These are phyloP conservation scores for Sander vitreus DNA, from an alignment of 2,113 vertebrate genomes.

Conservation along the genomic window DNA sequence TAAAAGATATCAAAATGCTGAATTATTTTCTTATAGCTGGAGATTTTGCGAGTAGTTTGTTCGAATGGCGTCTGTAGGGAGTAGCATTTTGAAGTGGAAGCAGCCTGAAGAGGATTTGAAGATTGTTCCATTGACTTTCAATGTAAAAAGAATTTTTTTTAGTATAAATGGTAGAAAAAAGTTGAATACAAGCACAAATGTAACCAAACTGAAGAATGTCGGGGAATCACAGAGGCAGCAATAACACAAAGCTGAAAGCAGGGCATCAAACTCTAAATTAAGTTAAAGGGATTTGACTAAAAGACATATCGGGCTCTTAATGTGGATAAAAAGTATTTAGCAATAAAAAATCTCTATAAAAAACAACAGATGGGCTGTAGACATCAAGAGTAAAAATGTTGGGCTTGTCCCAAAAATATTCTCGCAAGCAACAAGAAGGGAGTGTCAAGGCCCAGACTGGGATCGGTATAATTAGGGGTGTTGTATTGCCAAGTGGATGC, in stretches of 20 bases:
- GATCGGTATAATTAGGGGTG: slow-evolving; percentile 79
- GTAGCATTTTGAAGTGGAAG: too few species aligned
- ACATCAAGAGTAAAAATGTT: slow-evolving; percentile 61
- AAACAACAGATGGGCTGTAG: slow-evolving; percentile 58
- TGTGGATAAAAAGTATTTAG: slow-evolving; percentile 33
- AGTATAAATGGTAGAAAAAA: too few species aligned
- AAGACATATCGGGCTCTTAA: slow-evolving; percentile 24
- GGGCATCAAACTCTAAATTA: slow-evolving; percentile 16
- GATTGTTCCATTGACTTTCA: too few species aligned
- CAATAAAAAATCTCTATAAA: slow-evolving; percentile 43
- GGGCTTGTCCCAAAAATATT: slow-evolving; percentile 56
- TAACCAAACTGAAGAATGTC: neutral
- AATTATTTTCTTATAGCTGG: too few species aligned
- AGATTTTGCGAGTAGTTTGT: too few species aligned
- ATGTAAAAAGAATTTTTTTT: too few species aligned
- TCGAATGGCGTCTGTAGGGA: too few species aligned
- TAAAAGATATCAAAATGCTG: too few species aligned
- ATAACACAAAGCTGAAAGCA: neutral
- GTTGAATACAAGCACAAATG: too few species aligned
- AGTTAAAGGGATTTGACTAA: slow-evolving; percentile 6
- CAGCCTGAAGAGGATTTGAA: too few species aligned
- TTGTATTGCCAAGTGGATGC: slow-evolving; percentile 66
- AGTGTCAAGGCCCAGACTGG: slow-evolving; percentile 72
- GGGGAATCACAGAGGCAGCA: neutral
- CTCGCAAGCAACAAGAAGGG: slow-evolving; percentile 52